Evolutionary conservation across 23 tunicate species (phyloP).

Genomic region (Trididemnum clinides): DNA sequence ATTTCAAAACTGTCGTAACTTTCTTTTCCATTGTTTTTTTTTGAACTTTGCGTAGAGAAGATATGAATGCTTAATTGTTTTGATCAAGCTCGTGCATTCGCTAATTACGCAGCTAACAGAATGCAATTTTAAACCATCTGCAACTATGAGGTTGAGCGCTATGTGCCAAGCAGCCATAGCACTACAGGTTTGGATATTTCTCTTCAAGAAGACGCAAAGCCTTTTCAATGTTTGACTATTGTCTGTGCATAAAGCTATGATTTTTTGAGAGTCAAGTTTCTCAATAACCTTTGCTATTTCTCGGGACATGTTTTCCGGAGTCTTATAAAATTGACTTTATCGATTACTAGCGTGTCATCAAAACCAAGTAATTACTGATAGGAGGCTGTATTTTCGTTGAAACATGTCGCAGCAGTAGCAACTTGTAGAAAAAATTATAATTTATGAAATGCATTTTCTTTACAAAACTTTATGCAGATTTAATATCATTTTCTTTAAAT

Average conservation of each 20-base stretch:
- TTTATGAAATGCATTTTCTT: no score
- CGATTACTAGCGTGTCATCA: no score
- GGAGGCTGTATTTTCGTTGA: no score
- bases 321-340: no score
- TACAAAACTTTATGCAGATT: no score
- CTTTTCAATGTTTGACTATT: neutral
- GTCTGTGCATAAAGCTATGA: slow-evolving; percentile 5
- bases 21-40: neutral
- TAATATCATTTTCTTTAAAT: neutral
- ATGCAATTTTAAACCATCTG: neutral
- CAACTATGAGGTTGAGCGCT: neutral
- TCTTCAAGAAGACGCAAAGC: neutral
- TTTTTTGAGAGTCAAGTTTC: neutral
- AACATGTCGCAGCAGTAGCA: no score
- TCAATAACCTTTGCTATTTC: neutral
- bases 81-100: neutral
- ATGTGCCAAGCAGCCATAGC: neutral
- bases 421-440: no score
- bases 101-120: neutral
- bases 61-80: neutral
- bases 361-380: no score
- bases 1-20: neutral
- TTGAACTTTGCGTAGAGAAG: neutral
- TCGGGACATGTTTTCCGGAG: neutral
- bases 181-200: neutral